Evolutionary conservation across 2,888 invertebrate species (phyloP), one percentile per base, ranked within the genome.

Genomic region (Campaea margaritaria): DNA sequence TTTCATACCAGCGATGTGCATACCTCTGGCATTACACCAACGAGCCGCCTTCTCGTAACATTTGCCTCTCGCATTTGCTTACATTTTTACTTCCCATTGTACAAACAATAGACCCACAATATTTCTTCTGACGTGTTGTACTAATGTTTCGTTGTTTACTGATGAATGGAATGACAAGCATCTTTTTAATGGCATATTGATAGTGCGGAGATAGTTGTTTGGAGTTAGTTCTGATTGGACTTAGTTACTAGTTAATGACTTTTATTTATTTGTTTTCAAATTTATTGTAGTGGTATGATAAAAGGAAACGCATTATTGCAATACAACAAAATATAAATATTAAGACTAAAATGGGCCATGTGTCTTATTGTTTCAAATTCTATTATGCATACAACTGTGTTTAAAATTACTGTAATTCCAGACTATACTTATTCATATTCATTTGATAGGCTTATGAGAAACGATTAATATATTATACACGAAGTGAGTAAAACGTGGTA

Each of bases 111-210:
- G 38, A 14, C 46, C 27, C 16, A 43, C 15, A 53, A 59, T 38
- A 53, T 56, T 56, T 48, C 36, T 16, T 45, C 50, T 68, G 58
- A 69, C 62, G 76, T 74, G 75, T 75, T 76, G 76, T 79, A 79
- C 78, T 74, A 80, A 78, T 76, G 71, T 75, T 75, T 73, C n/a
- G 74, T 77, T 79, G 79, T 78, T 67, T 76, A 64, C 65, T 44
- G 55, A 66, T 68, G 68, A 66, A 55, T 70, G 62, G 75, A 78
- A 78, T 76, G 73, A 68, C 62, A 72, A 69, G 70, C 69, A 74
- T 70, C 55, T 72, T 65, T 59, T 66, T 65, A 68, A 75, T 71
- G 70, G 67, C 63, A 65, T 60, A 52, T 65, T 55, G 58, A 55
- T 58, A 50, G 51, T 52, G 36, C 42, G 44, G 31, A 13, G 16